phyloP scores from a whole-genome alignment of 1,140 invertebrate genomes.

The Plodia interpunctella region DNA sequence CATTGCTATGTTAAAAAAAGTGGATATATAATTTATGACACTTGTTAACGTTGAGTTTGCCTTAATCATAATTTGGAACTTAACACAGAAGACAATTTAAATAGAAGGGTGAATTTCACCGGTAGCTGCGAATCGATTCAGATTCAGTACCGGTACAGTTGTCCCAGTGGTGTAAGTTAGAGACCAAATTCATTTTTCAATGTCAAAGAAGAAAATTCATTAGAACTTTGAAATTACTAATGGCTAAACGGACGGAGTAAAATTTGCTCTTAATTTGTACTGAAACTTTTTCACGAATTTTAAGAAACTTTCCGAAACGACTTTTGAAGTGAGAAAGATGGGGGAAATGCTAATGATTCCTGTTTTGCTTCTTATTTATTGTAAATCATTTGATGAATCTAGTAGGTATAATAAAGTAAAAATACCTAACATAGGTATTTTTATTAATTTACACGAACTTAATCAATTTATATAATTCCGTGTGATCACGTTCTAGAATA shows the following conservation, averaged over 20 bases:
- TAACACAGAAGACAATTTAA: constrained; percentile 16
- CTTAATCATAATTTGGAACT: too few species aligned
- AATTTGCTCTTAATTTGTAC: constrained; percentile 76
- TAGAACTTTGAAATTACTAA: constrained; percentile 77
- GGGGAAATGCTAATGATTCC: constrained; percentile 64
- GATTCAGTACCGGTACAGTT: constrained; percentile 48
- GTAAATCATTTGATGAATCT: constrained; percentile 25
- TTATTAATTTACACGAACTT: too few species aligned
- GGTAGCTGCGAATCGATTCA: constrained; percentile 45
- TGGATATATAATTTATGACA: too few species aligned
- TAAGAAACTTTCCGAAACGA: constrained; percentile 69
- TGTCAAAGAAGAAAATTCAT: constrained; percentile 76
- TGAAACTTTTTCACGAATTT: constrained; percentile 70
- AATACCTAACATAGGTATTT: too few species aligned
- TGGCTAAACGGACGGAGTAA: constrained; percentile 74
- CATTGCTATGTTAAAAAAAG: too few species aligned
- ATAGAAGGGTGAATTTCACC: constrained; percentile 17
- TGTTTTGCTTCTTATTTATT: constrained; percentile 55
- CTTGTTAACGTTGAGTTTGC: too few species aligned
- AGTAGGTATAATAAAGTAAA: too few species aligned
- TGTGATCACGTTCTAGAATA: too few species aligned
- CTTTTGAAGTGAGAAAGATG: constrained; percentile 71
- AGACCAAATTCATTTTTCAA: constrained; percentile 74
- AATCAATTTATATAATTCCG: too few species aligned
- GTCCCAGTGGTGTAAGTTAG: constrained; percentile 57